These are phyloP conservation scores for Lates calcarifer DNA, from an alignment of 2,113 vertebrate genomes.

Conservation along the genomic window DNA sequence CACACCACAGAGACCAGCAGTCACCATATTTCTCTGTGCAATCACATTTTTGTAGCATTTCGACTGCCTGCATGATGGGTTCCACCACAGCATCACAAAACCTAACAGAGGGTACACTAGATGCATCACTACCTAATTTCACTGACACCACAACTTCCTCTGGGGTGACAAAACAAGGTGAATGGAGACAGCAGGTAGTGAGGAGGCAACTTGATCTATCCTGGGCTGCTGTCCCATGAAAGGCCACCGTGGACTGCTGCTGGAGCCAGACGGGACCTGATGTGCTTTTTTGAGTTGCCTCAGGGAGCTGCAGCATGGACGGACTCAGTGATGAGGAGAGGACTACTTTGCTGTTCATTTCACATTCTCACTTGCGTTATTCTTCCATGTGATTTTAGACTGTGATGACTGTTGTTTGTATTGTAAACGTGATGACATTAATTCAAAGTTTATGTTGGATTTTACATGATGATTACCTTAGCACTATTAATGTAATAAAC, in stretches of 20 bases:
- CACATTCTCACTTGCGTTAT: background rate
- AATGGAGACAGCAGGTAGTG: conserved; percentile 24
- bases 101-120: conserved; percentile 42
- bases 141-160: conserved; percentile 16
- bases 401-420: background rate
- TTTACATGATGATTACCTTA: background rate
- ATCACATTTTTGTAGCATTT: background rate
- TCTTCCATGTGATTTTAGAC: background rate
- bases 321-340: conserved; percentile 14
- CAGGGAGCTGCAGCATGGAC: conserved; percentile 28
- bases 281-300: conserved; percentile 42
- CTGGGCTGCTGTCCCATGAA: conserved; percentile 27
- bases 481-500: background rate
- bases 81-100: conserved; percentile 13
- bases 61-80: background rate
- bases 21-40: background rate
- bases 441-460: background rate
- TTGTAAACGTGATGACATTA: background rate
- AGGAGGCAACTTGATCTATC: conserved; percentile 36
- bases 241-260: conserved; percentile 51
- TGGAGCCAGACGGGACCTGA: conserved; percentile 62
- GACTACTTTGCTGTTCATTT: background rate
- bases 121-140: conserved; percentile 52
- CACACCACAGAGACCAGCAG: background rate
- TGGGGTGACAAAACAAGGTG: conserved; percentile 49